A percentile compares a stretch with the other conserved stretches of the same genome.
These are phyloP conservation scores for Lepisosteus osseus DNA, from an alignment of 2,113 vertebrate species.

Conservation along the genomic window DNA sequence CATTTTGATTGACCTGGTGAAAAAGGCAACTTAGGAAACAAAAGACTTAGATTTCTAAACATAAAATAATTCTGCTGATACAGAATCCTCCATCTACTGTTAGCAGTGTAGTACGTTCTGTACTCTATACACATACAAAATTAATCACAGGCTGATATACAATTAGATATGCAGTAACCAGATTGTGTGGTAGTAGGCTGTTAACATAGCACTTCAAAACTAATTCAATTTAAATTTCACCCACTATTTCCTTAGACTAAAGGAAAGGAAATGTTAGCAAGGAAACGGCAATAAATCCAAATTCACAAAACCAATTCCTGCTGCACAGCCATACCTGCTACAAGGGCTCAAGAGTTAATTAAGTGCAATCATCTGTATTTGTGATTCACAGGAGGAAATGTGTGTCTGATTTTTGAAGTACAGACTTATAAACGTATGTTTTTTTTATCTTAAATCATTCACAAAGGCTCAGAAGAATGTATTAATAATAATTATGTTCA, in stretches of 20 bases:
- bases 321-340: not conserved
- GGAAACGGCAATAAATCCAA: not conserved
- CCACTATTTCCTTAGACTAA: not conserved
- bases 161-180: not conserved
- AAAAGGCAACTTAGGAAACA: no score
- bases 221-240: not conserved
- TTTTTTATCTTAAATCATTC: no score
- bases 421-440: no score
- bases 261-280: not conserved
- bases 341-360: not conserved
- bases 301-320: no score
- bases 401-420: no score
- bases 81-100: no score
- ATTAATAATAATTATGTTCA: no score
- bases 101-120: no score
- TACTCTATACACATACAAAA: not conserved
- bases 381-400: not conserved
- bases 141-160: not conserved
- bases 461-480: no score
- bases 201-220: constrained; percentile 3
- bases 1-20: no score
- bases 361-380: not conserved
- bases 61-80: no score
- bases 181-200: not conserved
- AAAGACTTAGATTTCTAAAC: no score